Evolutionary conservation across 2,888 invertebrate species (phyloP).

Genomic region (Leucophora obtusa): DNA sequence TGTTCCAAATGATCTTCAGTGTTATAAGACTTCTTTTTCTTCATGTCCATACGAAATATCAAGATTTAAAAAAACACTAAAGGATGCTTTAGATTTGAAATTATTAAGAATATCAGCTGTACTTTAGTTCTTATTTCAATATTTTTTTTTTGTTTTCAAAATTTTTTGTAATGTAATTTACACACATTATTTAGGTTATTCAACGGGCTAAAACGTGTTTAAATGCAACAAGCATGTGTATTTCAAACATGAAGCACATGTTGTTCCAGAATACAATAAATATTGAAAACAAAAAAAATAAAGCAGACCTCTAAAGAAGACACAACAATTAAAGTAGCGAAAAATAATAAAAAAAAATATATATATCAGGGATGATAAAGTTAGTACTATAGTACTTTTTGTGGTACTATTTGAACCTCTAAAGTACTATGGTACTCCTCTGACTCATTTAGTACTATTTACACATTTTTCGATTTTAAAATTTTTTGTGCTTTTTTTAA

Average conservation of each 20-base stretch:
- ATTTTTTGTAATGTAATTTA: constrained; percentile 54
- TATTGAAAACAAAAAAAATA: constrained; percentile 9
- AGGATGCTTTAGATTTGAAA: constrained; percentile 37
- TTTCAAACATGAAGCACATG: constrained; percentile 61
- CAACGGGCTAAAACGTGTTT: constrained; percentile 62
- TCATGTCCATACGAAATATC: constrained; percentile 2
- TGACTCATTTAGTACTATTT: too few species aligned
- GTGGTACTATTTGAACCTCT: too few species aligned
- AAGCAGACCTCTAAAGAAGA: constrained; percentile 24
- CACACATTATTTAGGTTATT: constrained; percentile 62
- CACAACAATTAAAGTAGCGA: constrained; percentile 58
- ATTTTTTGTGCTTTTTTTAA: too few species aligned
- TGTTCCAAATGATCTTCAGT: constrained; percentile 37
- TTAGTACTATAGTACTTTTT: too few species aligned
- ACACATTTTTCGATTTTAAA: too few species aligned
- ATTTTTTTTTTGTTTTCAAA: constrained; percentile 7
- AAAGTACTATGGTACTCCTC: too few species aligned
- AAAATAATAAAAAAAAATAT: constrained; percentile 63
- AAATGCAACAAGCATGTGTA: constrained; percentile 60
- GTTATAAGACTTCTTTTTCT: constrained; percentile 41
- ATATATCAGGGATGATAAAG: too few species aligned
- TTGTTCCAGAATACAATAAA: constrained; percentile 35
- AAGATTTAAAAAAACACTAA: constrained; percentile 22
- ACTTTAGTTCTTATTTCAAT: constrained; percentile 43
- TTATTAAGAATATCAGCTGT: constrained; percentile 59